Evolutionary conservation across 2,888 invertebrate genomes (phyloP).

Genomic region (Apodemia hepburni): DNA sequence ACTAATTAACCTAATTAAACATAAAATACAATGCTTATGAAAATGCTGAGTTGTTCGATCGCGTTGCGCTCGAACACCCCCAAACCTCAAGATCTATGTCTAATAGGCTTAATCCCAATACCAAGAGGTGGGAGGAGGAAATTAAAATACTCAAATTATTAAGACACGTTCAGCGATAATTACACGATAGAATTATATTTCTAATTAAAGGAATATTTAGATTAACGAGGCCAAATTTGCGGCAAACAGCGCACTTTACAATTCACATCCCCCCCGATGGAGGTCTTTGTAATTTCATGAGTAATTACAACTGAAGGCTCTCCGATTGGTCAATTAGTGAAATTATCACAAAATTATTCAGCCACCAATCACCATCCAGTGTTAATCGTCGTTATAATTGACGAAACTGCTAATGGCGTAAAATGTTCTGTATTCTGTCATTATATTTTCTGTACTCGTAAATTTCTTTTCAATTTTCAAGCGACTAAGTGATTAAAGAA

Average conservation of each 20-base stretch:
- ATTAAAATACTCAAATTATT: no score
- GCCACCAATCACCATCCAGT: not conserved
- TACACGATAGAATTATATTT: not conserved
- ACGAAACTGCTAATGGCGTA: not conserved
- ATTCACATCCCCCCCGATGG: not conserved
- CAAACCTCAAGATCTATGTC: no score
- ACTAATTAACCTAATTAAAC: no score
- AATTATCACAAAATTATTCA: constrained; percentile 13
- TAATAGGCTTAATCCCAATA: no score
- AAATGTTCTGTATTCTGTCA: not conserved
- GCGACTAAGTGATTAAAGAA: no score
- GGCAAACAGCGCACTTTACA: not conserved
- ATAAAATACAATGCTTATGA: no score
- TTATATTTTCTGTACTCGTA: not conserved
- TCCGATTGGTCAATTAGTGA: constrained; percentile 14
- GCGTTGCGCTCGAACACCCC: no score
- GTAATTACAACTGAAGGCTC: constrained; percentile 11
- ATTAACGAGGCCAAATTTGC: constrained; percentile 7
- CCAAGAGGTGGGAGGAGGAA: no score
- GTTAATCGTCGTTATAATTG: constrained; percentile 6
- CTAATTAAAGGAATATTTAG: constrained; percentile 1
- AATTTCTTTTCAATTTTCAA: not conserved
- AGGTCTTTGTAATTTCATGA: constrained; percentile 13
- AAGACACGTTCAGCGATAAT: not conserved
- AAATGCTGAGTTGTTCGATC: no score